Evolutionary conservation across 2,797 vertebrate genomes (phyloP).

Genomic region (Syngnathus rostellatus): DNA sequence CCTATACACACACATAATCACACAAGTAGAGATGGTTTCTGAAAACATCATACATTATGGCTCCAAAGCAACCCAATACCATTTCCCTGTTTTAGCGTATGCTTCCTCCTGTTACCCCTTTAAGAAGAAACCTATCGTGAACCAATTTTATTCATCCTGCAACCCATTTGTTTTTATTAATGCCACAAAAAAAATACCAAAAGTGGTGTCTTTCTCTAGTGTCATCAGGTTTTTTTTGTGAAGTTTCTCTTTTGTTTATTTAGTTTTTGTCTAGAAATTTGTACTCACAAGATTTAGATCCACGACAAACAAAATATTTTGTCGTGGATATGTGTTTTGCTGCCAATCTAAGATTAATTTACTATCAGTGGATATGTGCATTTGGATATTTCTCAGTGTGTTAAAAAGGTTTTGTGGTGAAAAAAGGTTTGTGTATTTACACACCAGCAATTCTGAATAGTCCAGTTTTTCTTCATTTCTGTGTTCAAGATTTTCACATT

Average conservation of each 20-base stretch:
- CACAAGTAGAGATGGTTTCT: neutral
- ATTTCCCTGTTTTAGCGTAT: constrained; percentile 22
- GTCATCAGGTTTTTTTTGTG: neutral
- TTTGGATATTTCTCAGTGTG: too few relatives aligned
- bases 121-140: neutral
- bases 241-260: neutral
- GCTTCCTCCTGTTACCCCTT: constrained; percentile 15
- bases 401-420: neutral
- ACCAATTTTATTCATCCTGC: neutral
- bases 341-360: neutral
- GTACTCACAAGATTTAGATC: too few relatives aligned
- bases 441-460: neutral
- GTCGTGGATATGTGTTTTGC: neutral
- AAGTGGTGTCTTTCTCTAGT: neutral
- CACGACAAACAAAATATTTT: too few relatives aligned
- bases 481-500: neutral
- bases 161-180: neutral
- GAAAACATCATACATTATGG: constrained; percentile 14
- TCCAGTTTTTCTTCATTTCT: neutral
- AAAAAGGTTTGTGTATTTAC: too few relatives aligned
- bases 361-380: neutral
- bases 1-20: neutral
- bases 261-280: too few relatives aligned
- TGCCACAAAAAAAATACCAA: neutral
- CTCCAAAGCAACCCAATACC: constrained; percentile 31